phyloP scores from a whole-genome alignment of 1,140 invertebrate genomes.

The Drosophila orena region DNA sequence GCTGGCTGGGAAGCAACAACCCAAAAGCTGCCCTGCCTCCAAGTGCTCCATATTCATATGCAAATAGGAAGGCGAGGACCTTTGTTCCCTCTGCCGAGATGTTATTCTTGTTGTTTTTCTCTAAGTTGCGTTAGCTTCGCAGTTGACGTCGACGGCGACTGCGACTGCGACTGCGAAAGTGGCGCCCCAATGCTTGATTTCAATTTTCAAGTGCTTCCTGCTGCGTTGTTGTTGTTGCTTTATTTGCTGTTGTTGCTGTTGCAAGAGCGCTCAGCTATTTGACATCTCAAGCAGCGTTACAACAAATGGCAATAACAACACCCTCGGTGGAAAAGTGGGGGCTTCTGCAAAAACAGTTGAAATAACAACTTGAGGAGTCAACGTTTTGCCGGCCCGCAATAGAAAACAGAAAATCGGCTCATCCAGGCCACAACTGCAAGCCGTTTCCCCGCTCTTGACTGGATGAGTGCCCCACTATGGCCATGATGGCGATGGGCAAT shows the following conservation, averaged over 20 bases:
- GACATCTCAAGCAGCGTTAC: slow-evolving; percentile 78
- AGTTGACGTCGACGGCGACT: slow-evolving; percentile 6
- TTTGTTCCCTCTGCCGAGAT: slow-evolving; percentile 50
- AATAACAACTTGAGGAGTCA: slow-evolving; percentile 61
- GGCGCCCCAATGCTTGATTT: slow-evolving; percentile 75
- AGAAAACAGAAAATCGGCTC: slow-evolving; percentile 73
- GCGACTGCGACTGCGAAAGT: slow-evolving; percentile 36
- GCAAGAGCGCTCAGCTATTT: slow-evolving; percentile 63
- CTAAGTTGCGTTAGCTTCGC: slow-evolving; percentile 51
- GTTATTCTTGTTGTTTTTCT: slow-evolving; percentile 34
- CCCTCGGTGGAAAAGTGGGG: not conserved
- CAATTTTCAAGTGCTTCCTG: slow-evolving; percentile 81
- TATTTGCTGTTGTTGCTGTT: slow-evolving; percentile 33
- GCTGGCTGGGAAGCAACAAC: slow-evolving; percentile 48
- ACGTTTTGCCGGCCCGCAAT: slow-evolving; percentile 44
- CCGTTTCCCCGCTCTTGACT: slow-evolving; percentile 64
- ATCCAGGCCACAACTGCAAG: slow-evolving; percentile 63
- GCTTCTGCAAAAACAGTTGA: slow-evolving; percentile 58
- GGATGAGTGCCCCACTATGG: slow-evolving; percentile 50
- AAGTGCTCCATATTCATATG: slow-evolving; percentile 74
- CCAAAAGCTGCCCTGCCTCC: slow-evolving; percentile 57
- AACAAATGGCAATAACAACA: slow-evolving; percentile 35
- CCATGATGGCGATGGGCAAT: slow-evolving; percentile 9
- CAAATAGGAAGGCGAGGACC: slow-evolving; percentile 75
- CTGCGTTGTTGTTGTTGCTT: slow-evolving; percentile 54